Base-by-base conservation (phyloP, 53 echinoderm and acorn worm genomes). In the Mesocentrotus franciscanus region DNA sequence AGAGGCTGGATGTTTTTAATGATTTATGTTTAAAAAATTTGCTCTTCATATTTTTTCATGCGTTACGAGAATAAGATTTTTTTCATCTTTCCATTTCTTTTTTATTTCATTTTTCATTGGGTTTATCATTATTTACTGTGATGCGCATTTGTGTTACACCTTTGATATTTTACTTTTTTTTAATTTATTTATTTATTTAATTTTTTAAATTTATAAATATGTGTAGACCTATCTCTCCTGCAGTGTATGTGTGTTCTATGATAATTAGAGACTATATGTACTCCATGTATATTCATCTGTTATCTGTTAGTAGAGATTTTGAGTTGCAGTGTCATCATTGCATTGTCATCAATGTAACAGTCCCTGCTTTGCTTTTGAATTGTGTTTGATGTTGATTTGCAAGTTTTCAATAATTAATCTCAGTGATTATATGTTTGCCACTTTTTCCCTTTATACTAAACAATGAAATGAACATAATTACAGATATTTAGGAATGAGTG, bases 261-360 rank as follows among this genome's bases (percentile, higher is more conserved):
- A 30, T 30, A 30, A 30, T 8, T 9, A 1, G 32, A 71, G 5
- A 71, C 27, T 26, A 4, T 30, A 4, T 49, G 49, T 49, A 4
- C 29, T 74, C 10, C 32, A 30, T 30, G 2, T 49, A 49, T 7
- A 74, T 32, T 74, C 39, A 81, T 39, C 12, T 81, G 36, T 39
- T 79, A n/a, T n/a, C n/a, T 75, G 36, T 39, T 79, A 18, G 12
- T 81, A 81, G 81, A 81, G 81, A 30, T 76, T 76, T 76, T 30
- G 30, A 76, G 76, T 76, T 39, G 42, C 11, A 14, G 13, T 78
- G 4, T 34, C 4, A 16, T 78, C 78, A 13, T 14, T 32, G 42
- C 11, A 14, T 6, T 78, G 4, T 34, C 4, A 16, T 78, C 78
- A 13, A 13, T 32, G 78, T 34, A 32, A 71, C 71, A 10, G 30